Percentiles rank a stretch among this genome's conserved stretches.
Conservation (phyloP, 2,113 vertebrate species). For the Takifugu flavidus region DNA sequence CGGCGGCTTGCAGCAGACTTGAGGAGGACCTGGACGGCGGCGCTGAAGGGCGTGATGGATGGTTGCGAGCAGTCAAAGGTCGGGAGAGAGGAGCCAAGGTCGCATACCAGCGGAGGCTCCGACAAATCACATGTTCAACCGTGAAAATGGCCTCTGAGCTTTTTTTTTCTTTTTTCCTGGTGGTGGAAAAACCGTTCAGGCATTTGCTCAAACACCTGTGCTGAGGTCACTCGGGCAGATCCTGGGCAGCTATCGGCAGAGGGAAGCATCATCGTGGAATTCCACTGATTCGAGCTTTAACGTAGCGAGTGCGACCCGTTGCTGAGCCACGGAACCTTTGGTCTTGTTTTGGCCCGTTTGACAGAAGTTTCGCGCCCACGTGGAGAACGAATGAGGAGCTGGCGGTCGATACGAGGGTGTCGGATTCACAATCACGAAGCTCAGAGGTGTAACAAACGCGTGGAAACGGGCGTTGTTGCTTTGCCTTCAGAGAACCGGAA, state of each 20-base stretch:
- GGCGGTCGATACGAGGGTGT: conserved; percentile 3
- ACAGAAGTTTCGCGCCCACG: conserved; percentile 5
- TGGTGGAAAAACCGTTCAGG: conserved; percentile 11
- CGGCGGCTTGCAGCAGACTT: conserved; percentile 8
- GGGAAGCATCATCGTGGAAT: too few species aligned
- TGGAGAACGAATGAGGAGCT: conserved; percentile 9
- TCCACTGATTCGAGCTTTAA: too few species aligned
- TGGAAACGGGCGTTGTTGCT: too few species aligned
- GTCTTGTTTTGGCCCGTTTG: conserved; percentile 41
- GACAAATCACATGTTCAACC: conserved; percentile 28
- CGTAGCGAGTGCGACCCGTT: too few species aligned
- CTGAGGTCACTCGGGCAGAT: conserved; percentile 34
- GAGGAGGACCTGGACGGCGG: conserved; percentile 1
- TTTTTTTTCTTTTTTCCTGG: not conserved
- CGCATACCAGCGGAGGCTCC: conserved; percentile 41
- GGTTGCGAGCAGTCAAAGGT: conserved; percentile 32
- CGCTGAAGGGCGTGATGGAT: not conserved
- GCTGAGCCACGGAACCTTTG: not conserved
- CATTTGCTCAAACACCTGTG: conserved; percentile 39
- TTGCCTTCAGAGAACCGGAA: not conserved
- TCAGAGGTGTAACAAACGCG: too few species aligned
- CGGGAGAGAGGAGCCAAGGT: conserved; percentile 22
- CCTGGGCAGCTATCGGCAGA: conserved; percentile 8
- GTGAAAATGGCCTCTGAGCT: not conserved
- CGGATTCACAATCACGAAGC: too few species aligned